Evolutionary conservation across 2,797 vertebrate species (phyloP), one percentile per base, ranked within the genome.

Genomic region (Epinephelus coioides): DNA sequence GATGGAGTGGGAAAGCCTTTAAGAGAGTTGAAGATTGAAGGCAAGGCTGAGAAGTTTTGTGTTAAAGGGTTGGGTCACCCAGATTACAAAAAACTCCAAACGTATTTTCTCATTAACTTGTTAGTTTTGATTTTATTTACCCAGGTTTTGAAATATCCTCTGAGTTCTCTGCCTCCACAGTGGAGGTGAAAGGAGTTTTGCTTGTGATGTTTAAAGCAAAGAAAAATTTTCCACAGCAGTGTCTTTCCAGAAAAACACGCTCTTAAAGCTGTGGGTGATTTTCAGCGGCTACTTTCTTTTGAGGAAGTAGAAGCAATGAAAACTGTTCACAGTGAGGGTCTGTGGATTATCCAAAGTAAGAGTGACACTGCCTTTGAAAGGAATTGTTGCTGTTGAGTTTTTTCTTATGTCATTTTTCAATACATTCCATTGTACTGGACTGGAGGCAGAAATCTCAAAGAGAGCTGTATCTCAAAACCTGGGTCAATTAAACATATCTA

Each of bases 21-120:
- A 17, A 30, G 51, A 69, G 38, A 56, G 17, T 11, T 12, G 67
- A 60, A 65, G 18, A 72, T 2, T 27, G 21, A 75, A 23, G 23
- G 19, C 38, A 5, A 64, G 10, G 44, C 21, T 46, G 21, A 54
- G n/a, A 57, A 30, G 53, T 30, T 61, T 17, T 18, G 50, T 34
- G 18, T 34, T 15, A 13, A 17, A 27, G 3, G 10, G 3, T 56
- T 30, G 18, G 6, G n/a, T 30, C 50, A 63, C 17, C 12, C 6
- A 30, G 55, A 69, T 23, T n/a, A 50, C 21, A 21, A 40, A 63
- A 11, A 0, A 17, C 27, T 55, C 12, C 21, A 3, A 44, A 34
- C 12, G 0, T 1, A 17, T n/a, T 17, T 44, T 25, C 53, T 30
- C 18, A 43, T 6, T 44, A 11, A 30, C 0, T 25, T 30, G 11